Evolutionary conservation across 2,888 invertebrate species (phyloP), one percentile per base, ranked within the genome.

Genomic region (Plebejus argus): DNA sequence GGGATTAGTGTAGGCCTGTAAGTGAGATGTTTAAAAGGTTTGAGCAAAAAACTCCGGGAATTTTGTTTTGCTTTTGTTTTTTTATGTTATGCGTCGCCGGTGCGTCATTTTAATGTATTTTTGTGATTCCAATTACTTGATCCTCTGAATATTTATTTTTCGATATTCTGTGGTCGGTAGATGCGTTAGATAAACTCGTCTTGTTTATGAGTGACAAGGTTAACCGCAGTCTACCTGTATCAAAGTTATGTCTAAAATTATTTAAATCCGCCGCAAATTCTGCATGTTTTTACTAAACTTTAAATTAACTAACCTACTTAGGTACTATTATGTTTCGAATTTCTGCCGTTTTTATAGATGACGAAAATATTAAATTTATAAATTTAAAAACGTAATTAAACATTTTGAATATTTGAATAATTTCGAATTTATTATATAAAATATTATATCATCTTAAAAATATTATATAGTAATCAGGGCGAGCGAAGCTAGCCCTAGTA

Each of bases 1-100:
- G 76, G 83, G 84, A 85, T 85, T 85, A 85, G 85, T 87, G 88
- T 87, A 86, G 85, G 83, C 78, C 78, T 82, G 87, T 86, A 87
- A 82, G 83, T 80, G 88, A 89, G 86, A 86, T 80, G 85, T 86
- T 87, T 86, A 86, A 86, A 85, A 84, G 79, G 81, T 80, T 81
- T 81, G 78, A 78, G 80, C 82, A 82, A 83, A 84, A 81, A 81
- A 80, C 74, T 53, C 76, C 66, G 74, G 78, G 80, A 79, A 77
- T 77, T 78, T 76, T 39, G 74, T 74, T 72, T 74, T 18, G 53
- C 70, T 72, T 79, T 77, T 78, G 58, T 77, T 66, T 78, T 78
- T 78, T 78, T 61, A 78, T 84, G 85, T 84, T 83, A 85, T 86
- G 86, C 87, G 89, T 87, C 87, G 86, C 84, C 85, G 83, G 8